Evolutionary conservation across 2,888 invertebrate genomes (phyloP), one percentile per base, ranked within the genome.

Genomic region (Tryphoninae sp.): DNA sequence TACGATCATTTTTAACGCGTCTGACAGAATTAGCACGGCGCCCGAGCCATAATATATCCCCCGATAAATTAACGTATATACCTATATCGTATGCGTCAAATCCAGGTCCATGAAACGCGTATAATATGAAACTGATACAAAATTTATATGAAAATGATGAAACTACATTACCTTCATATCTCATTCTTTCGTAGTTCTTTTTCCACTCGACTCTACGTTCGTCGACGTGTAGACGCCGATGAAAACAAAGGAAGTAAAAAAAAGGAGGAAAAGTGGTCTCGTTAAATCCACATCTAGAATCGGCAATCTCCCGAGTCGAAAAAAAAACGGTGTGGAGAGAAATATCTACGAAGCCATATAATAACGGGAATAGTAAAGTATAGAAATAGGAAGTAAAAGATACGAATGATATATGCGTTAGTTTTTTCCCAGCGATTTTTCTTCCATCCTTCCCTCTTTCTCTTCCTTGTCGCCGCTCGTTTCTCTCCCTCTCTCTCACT

Each of bases 401-500:
- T 64, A 68, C 40, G 64, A 58, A 73, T 69, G 74, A 75, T 75
- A 33, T 62, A 78, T 19, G 71, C 42, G 45, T 9, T 26, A 22
- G 45, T 67, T 65, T 62, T 58, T 74, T 55, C 13, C 42, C 49
- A 40, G 23, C 11, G 68, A 73, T 62, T 78, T 78, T 78, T 64
- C 40, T 26, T 59, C 19, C 33, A 22, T 11, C 65, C 45, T 22
- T 9, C 33, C 33, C 33, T 33, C 33, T 33, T 33, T 33, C 33
- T 33, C 33, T 33, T 33, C 33, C 33, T 33, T 33, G 33, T 33
- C 33, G 6, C 33, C 33, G 33, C 4, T 6, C 4, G 6, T 33
- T 45, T 53, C 49, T 11, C 16, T n/a, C 40, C n/a, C 19, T 64
- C 71, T 53, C 23, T 7, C n/a, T 3, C 11, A 26, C 19, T 65